Evolutionary conservation across 2,888 invertebrate genomes (phyloP).

Genomic region (Graphium colonna): DNA sequence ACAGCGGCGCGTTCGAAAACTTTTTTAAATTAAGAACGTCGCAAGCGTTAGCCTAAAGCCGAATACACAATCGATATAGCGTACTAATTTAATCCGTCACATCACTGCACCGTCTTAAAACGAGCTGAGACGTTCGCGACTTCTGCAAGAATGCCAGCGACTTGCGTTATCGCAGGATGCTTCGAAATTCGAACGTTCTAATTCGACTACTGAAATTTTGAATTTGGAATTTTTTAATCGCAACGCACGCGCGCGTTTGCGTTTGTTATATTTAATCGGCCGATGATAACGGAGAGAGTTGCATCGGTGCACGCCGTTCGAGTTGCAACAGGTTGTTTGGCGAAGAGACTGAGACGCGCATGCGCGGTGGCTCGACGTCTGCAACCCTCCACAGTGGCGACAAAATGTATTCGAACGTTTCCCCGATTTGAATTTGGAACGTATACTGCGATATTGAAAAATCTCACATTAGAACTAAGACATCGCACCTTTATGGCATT

Average conservation of each 20-base stretch:
- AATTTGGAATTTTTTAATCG: background rate
- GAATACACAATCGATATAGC: slow-evolving; percentile 44
- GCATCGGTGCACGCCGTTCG: slow-evolving; percentile 73
- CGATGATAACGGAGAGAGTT: slow-evolving; percentile 58
- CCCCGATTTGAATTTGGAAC: background rate
- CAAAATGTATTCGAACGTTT: slow-evolving; percentile 24
- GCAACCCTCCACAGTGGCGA: slow-evolving; percentile 60
- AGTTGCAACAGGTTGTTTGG: slow-evolving; percentile 78
- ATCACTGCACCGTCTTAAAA: slow-evolving; percentile 57
- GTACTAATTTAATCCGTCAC: slow-evolving; percentile 56
- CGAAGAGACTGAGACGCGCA: slow-evolving; percentile 50
- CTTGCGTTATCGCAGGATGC: background rate
- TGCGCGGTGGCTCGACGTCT: slow-evolving; percentile 51
- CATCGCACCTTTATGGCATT: no score
- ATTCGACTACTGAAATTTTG: slow-evolving; percentile 24
- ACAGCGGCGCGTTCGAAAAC: slow-evolving; percentile 5
- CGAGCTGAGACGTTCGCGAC: slow-evolving; percentile 53
- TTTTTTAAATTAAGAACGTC: background rate
- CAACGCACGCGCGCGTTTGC: slow-evolving; percentile 25
- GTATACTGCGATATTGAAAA: background rate
- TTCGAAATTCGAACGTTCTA: slow-evolving; percentile 29
- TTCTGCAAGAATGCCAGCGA: slow-evolving; percentile 46
- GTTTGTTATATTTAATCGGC: slow-evolving; percentile 42
- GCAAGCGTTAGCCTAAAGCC: slow-evolving; percentile 29
- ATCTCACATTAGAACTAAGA: background rate